Base-by-base conservation (phyloP, 2,888 invertebrate genomes). In the Apamea epomidion region DNA sequence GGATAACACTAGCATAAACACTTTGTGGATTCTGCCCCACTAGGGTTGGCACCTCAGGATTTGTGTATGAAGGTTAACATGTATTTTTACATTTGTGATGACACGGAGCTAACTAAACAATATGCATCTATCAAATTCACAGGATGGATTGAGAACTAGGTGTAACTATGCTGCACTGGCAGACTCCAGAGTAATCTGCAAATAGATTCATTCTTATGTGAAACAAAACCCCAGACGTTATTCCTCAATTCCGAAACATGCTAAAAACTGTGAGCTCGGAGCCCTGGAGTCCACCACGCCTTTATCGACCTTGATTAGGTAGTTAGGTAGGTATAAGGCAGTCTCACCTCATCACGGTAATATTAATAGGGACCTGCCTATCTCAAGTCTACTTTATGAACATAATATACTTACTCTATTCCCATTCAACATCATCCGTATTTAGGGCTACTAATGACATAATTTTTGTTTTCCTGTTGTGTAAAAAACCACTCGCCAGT, bases 391-490 rank as follows among this genome's bases (percentile, higher is more conserved):
- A 62, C 62, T 69, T n/a, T n/a, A 64, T 21, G 21, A 62, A 51
- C 16, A 60, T 37, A 58, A n/a, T 6, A 37, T 32, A 32, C 25
- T 18, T 45, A 45, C 29, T 25, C 21, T 29, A 25, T 48, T 45
- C 18, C 29, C 62, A 51, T 21, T 64, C 48, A 68, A 42, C 18
- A 37, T 32, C 18, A 21, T 58, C 45, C 16, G n/a, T 54, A 25
- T 25, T 54, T 25, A 51, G 37, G 72, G 65, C 45, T 58, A 37
- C 65, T 60, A 21, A 82, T 81, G 51, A 67, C 16, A 42, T 42
- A 32, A 37, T 58, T 80, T 37, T 21, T 48, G 12, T 74, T 82
- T 80, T 80, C 74, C 74, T 81, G 60, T 68, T 74, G n/a, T n/a
- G 32, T 62, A 60, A 68, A 54, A 45, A 82, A 60, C 4, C 32